phyloP scores from a whole-genome alignment of 2,797 vertebrate species.

The Miichthys miiuy region DNA sequence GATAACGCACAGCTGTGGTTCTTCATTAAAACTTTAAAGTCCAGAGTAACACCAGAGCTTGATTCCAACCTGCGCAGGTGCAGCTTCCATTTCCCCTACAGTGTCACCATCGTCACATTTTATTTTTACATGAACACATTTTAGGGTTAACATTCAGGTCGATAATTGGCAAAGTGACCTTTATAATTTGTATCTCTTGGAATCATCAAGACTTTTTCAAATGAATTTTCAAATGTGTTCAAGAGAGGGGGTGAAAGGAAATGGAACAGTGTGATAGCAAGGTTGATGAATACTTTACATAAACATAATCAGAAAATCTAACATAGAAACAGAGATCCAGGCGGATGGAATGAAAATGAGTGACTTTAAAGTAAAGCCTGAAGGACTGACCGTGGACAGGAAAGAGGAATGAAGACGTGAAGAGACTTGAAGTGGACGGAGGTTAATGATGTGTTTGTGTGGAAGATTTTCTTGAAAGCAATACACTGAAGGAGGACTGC shows the following conservation, averaged over 20 bases:
- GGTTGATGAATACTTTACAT: neutral
- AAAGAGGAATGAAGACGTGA: neutral
- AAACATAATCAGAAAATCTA: neutral
- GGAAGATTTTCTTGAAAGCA: neutral
- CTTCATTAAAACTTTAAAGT: neutral
- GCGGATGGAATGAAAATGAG: neutral
- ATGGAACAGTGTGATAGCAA: neutral
- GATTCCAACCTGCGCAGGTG: neutral
- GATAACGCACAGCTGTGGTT: conserved; percentile 5
- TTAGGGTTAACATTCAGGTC: neutral
- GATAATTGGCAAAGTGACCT: neutral
- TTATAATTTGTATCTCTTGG: neutral
- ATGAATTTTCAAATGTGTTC: neutral
- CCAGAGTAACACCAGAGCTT: neutral
- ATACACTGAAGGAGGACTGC: neutral
- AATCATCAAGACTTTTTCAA: neutral
- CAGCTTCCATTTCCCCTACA: neutral
- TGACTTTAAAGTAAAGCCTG: neutral
- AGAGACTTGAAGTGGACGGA: neutral
- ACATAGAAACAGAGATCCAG: neutral
- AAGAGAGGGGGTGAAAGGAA: neutral
- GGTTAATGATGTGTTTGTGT: conserved; percentile 13
- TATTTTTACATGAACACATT: neutral
- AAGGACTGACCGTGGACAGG: neutral
- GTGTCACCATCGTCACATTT: neutral